phyloP scores from a whole-genome alignment of 2,888 invertebrate genomes.

The Cheilosia urbana region DNA sequence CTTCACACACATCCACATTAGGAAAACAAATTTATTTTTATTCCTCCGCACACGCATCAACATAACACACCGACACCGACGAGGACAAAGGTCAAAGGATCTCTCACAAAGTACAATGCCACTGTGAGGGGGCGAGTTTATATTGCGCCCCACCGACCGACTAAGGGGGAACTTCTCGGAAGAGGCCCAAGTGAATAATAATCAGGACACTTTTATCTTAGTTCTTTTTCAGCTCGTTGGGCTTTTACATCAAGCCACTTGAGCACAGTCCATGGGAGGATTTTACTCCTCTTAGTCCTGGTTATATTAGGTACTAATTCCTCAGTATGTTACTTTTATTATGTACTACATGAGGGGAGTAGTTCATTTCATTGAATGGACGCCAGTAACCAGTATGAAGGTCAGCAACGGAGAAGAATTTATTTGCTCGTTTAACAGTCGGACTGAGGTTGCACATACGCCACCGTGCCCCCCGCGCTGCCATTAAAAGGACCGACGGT shows the following conservation, averaged over 20 bases:
- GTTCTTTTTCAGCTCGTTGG: constrained; percentile 73
- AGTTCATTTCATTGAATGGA: constrained; percentile 39
- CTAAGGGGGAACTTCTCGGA: constrained; percentile 38
- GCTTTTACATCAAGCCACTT: constrained; percentile 69
- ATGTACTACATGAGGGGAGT: constrained; percentile 46
- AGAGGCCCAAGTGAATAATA: constrained; percentile 75
- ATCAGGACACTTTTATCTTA: constrained; percentile 75
- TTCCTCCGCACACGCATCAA: constrained; percentile 70
- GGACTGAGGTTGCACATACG: constrained; percentile 28
- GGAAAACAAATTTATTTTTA: constrained; percentile 75
- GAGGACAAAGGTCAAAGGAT: constrained; percentile 73
- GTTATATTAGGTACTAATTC: constrained; percentile 73
- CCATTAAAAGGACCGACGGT: constrained; percentile 8
- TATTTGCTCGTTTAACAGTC: constrained; percentile 36
- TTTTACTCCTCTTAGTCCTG: constrained; percentile 63
- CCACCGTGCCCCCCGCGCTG: neutral
- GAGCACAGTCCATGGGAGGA: constrained; percentile 43
- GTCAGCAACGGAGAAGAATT: constrained; percentile 53
- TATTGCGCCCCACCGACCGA: neutral
- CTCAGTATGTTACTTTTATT: constrained; percentile 73
- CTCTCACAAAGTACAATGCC: constrained; percentile 26
- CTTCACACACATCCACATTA: constrained; percentile 61
- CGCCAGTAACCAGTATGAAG: constrained; percentile 43
- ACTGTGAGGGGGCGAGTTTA: constrained; percentile 39
- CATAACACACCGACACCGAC: constrained; percentile 22